Conservation (phyloP, 2,113 vertebrate species). For the Solenodon paradoxus region DNA sequence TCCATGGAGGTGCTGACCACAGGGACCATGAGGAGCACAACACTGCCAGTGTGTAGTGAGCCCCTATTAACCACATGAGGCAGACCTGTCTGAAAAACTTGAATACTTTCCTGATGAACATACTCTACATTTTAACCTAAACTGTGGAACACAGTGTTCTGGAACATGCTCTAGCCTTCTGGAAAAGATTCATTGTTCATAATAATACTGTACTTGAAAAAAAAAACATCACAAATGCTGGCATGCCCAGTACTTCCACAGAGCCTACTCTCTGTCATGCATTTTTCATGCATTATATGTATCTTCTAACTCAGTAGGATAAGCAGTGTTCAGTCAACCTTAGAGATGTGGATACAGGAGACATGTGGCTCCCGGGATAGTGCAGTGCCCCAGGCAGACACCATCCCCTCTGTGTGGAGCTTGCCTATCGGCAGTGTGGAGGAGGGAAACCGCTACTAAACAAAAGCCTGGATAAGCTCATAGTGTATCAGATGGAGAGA, state of each 20-base stretch:
- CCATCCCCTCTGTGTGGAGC: not conserved
- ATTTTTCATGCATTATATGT: no score
- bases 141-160: not conserved
- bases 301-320: no score
- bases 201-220: no score
- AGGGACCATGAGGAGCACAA: not conserved
- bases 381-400: not conserved
- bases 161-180: no score
- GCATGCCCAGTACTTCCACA: no score
- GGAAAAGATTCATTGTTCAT: no score
- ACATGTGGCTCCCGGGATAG: not conserved
- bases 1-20: not conserved
- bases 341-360: no score
- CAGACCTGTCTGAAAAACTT: not conserved
- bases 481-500: not conserved
- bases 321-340: no score
- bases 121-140: not conserved
- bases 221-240: no score
- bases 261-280: no score
- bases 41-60: rapidly evolving
- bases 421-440: not conserved
- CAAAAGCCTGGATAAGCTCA: no score
- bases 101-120: not conserved
- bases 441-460: not conserved
- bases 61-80: no score